Conservation (phyloP, 2,888 invertebrate genomes). For the Ectropis crepuscularia region DNA sequence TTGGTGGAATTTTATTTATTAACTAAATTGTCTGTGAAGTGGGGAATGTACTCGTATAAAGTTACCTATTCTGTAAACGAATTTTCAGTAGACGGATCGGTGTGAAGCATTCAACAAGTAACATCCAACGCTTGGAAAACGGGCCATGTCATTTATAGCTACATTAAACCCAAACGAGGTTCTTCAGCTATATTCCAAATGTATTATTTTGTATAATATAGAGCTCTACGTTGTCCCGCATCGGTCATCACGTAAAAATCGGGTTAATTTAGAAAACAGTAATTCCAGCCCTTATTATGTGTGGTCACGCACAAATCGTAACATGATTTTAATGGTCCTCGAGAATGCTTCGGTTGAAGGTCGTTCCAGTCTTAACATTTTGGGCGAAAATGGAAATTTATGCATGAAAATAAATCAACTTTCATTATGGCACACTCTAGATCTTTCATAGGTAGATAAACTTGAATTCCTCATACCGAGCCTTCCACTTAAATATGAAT, state of each 20-base stretch:
- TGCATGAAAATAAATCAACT: conserved; percentile 13
- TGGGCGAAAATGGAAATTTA: conserved; percentile 23
- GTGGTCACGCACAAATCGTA: conserved; percentile 42
- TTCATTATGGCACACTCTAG: neutral
- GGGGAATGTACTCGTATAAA: too few species aligned
- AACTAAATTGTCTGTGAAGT: too few species aligned
- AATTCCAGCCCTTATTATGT: conserved; percentile 37
- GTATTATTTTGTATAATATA: conserved; percentile 37
- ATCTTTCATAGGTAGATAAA: neutral
- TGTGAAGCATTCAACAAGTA: conserved; percentile 42
- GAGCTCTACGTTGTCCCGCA: conserved; percentile 26
- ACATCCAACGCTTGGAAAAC: conserved; percentile 28
- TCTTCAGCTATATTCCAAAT: conserved; percentile 1
- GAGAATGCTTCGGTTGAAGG: conserved; percentile 19
- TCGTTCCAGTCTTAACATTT: conserved; percentile 12
- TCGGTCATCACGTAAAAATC: conserved; percentile 28
- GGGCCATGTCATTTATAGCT: conserved; percentile 22
- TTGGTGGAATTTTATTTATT: conserved; percentile 1
- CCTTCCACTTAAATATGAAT: too few species aligned
- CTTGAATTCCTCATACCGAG: neutral
- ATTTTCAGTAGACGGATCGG: neutral
- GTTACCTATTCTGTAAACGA: too few species aligned
- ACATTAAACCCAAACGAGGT: conserved; percentile 12
- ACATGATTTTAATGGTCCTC: conserved; percentile 28
- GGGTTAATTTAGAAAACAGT: conserved; percentile 30